Conservation (phyloP, 1,140 invertebrate species). For the Limonius californicus region DNA sequence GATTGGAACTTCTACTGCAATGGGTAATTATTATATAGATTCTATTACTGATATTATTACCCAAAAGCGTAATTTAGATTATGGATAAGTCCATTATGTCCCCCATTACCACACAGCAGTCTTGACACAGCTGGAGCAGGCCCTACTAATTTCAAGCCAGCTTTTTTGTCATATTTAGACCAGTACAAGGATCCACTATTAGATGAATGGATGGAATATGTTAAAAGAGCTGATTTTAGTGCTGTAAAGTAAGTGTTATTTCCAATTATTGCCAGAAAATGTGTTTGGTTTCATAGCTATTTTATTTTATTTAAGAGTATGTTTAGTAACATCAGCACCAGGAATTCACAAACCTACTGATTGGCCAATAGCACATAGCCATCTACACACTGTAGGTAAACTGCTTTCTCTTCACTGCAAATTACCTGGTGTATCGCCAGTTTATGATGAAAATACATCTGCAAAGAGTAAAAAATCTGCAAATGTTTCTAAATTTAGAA, state of each 20-base stretch:
- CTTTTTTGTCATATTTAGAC: slow-evolving; percentile 76
- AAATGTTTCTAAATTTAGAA: no score
- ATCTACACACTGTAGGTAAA: slow-evolving; percentile 64
- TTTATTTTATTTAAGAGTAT: slow-evolving; percentile 58
- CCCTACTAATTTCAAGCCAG: slow-evolving; percentile 78
- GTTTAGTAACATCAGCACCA: slow-evolving; percentile 79
- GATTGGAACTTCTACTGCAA: slow-evolving; percentile 95
- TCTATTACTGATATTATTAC: no score
- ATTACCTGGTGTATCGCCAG: no score
- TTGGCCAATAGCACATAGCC: slow-evolving; percentile 55
- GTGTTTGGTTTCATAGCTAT: no score
- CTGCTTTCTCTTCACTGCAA: slow-evolving; percentile 61
- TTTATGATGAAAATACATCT: no score
- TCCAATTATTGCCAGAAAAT: no score
- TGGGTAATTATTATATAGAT: slow-evolving; percentile 56
- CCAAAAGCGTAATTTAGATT: slow-evolving; percentile 49
- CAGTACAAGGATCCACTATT: slow-evolving; percentile 68
- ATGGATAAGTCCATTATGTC: slow-evolving; percentile 84
- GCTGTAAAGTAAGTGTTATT: slow-evolving; percentile 63
- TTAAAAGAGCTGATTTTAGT: slow-evolving; percentile 77
- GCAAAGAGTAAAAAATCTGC: no score
- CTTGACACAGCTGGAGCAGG: slow-evolving; percentile 70
- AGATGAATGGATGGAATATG: slow-evolving; percentile 66
- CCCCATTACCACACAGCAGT: slow-evolving; percentile 52
- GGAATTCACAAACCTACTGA: slow-evolving; percentile 64